A percentile compares a stretch with the other conserved stretches of the same genome.
phyloP scores from a whole-genome alignment of 2,888 invertebrate species.

The Atrina japonica region DNA sequence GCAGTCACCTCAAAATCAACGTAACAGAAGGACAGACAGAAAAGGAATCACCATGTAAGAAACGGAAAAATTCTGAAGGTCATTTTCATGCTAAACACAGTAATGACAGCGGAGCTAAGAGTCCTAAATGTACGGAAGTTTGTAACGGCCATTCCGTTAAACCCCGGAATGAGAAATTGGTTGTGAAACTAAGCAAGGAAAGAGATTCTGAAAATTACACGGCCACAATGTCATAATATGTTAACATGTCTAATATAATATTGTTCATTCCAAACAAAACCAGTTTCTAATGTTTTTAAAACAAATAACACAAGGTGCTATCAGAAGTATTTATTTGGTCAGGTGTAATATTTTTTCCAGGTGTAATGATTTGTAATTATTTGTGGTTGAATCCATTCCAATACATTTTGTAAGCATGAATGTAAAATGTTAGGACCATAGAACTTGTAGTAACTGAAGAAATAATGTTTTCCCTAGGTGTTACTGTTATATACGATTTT shows the following conservation, averaged over 20 bases:
- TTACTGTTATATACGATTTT: no score
- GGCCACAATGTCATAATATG: constrained; percentile 37
- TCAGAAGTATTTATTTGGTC: neutral
- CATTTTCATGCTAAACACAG: constrained; percentile 9
- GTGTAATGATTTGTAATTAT: no score
- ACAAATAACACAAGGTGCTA: no score
- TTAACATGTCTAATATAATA: no score
- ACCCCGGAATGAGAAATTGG: constrained; percentile 39
- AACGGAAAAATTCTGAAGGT: constrained; percentile 4
- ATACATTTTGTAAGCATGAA: no score
- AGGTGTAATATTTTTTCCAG: neutral
- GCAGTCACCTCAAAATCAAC: neutral
- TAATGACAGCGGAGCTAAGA: neutral
- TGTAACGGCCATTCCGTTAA: constrained; percentile 43
- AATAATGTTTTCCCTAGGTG: no score
- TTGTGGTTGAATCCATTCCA: no score
- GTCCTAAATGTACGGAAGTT: constrained; percentile 33
- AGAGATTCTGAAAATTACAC: constrained; percentile 40
- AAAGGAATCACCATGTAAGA: neutral
- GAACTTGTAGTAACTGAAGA: no score
- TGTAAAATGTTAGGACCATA: no score
- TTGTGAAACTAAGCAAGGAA: constrained; percentile 39
- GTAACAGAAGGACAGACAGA: neutral
- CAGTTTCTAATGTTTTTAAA: no score
- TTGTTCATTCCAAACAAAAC: no score